Percentiles rank a stretch among this genome's conserved stretches.
Conservation (phyloP, 2,113 vertebrate genomes). For the Callopanchax toddi region DNA sequence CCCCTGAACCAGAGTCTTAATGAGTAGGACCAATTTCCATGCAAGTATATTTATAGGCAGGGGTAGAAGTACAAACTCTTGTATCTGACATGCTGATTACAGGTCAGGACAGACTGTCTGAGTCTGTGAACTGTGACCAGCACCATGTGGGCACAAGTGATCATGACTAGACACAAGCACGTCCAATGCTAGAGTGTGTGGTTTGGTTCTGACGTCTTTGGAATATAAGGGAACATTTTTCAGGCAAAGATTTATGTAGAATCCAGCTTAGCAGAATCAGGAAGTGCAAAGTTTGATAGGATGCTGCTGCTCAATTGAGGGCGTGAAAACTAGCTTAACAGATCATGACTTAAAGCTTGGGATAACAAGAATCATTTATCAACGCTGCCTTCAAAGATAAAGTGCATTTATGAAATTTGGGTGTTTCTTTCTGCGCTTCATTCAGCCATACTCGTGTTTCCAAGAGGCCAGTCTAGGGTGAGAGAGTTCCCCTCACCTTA, state of each 20-base stretch:
- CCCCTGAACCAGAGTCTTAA: constrained; percentile 15
- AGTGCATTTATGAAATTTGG: too few species aligned
- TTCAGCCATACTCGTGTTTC: constrained; percentile 35
- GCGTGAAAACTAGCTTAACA: too few species aligned
- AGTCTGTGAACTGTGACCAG: constrained; percentile 47
- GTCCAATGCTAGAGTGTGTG: not conserved
- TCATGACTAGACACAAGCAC: constrained; percentile 20
- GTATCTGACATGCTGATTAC: constrained; percentile 53
- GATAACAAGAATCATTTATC: too few species aligned
- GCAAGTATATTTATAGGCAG: constrained; percentile 35
- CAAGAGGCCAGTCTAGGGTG: constrained; percentile 57
- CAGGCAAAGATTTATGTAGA: constrained; percentile 8
- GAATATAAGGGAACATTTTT: not conserved
- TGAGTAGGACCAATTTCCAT: constrained; percentile 19
- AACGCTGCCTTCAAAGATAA: too few species aligned
- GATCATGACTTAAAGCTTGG: too few species aligned
- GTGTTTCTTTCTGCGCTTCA: too few species aligned
- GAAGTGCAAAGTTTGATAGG: constrained; percentile 2
- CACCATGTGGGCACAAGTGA: constrained; percentile 34
- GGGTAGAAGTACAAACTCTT: constrained; percentile 19
- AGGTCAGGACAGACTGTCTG: constrained; percentile 54
- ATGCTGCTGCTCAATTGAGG: not conserved
- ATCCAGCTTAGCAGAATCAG: not conserved
- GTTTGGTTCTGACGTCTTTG: constrained; percentile 38
- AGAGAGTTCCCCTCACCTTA: constrained; percentile 55